Base-by-base conservation (phyloP, 2,797 vertebrate genomes). In the Sardinella longiceps region DNA sequence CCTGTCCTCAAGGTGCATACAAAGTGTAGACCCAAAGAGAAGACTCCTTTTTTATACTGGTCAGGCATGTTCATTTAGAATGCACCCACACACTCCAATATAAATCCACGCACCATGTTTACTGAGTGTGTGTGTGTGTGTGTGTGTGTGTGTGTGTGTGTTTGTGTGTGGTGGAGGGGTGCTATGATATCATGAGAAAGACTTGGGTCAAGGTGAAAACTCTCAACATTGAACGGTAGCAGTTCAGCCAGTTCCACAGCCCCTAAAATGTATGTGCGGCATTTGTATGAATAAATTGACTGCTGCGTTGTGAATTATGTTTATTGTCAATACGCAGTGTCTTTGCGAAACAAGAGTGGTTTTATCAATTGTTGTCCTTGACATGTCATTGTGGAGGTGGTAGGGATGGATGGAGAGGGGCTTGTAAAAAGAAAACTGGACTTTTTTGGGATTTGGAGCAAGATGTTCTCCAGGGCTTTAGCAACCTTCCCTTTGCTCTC, bases 401-500 rank as follows among this genome's bases (percentile, higher is more conserved):
- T 48, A 10, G 7, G 46, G 11, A 23, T 20, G 51, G 84, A 86
- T 30, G 80, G 74, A 51, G n/a, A 63, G 46, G 80, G 30, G 66
- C n/a, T n/a, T n/a, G n/a, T n/a, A n/a, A n/a, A 43, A n/a, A 20
- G 84, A 86, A 83, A 50, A 20, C 11, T 18, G 18, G 63, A 84
- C 12, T 23, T 66, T 66, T 60, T 86, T 87, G 60, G 56, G 15
- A 53, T 53, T 53, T 53, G 18, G 25, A 84, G 39, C 43, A 45
- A 51, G 66, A 82, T 74, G 46, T 84, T 86, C 87, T 87, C 66
- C 30, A 85, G 85, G 82, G 85, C 77, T 58, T 84, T 80, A 80
- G 37, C 51, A 30, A 84, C 85, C 90, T 90, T 90, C 88, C 85
- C 85, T 88, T 91, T 84, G 66, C 94, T 95, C 95, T 95, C 94